Percentiles rank a stretch among this genome's conserved stretches.
These are phyloP conservation scores for Dipodomys stephensi DNA, from an alignment of 2,113 vertebrate species.

Conservation along the genomic window DNA sequence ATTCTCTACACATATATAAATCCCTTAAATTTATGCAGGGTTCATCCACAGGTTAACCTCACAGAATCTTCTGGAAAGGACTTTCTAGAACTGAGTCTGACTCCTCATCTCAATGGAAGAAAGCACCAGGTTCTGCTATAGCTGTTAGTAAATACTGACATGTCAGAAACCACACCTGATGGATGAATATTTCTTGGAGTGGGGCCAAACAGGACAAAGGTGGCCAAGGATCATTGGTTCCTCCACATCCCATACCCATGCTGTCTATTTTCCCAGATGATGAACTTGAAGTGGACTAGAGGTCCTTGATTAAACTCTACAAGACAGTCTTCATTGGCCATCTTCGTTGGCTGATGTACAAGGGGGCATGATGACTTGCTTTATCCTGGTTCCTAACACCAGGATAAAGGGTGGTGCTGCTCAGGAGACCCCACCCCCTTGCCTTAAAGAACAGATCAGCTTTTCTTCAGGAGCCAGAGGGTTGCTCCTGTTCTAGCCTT, in stretches of 20 bases:
- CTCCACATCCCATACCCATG: background rate
- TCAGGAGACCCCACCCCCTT: background rate
- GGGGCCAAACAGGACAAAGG: background rate
- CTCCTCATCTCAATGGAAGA: background rate
- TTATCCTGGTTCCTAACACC: background rate
- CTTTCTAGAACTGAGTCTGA: background rate
- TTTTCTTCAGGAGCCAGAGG: background rate
- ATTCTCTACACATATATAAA: background rate
- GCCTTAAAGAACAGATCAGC: slow-evolving; percentile 3
- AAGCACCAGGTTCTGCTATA: background rate
- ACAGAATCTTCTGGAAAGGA: slow-evolving; percentile 1
- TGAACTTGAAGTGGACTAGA: slow-evolving; percentile 19
- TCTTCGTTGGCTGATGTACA: slow-evolving; percentile 4
- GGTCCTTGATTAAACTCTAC: background rate
- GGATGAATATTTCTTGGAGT: background rate
- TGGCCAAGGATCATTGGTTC: background rate
- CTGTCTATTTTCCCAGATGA: background rate
- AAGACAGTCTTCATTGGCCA: background rate
- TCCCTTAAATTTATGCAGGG: background rate
- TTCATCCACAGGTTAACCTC: background rate
- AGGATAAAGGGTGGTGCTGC: background rate
- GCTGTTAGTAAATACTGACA: background rate
- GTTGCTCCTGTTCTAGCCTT: background rate
- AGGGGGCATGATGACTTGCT: background rate
- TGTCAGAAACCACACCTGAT: background rate